These are phyloP conservation scores for Brachyhypopomus occidentalis DNA, from an alignment of 2,113 vertebrate genomes.

Conservation along the genomic window DNA sequence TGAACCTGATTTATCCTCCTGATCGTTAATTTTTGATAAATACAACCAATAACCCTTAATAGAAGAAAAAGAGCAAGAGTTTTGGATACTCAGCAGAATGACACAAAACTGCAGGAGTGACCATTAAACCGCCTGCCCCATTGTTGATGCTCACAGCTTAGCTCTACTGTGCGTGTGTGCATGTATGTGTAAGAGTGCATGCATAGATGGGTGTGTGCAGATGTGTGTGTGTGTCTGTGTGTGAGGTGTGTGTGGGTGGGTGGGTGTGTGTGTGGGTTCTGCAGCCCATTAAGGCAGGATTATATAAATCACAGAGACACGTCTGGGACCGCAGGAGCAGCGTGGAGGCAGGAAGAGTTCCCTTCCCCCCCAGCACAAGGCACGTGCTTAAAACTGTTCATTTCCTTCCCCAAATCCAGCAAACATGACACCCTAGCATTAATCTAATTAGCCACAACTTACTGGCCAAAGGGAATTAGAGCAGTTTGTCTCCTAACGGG, in stretches of 20 bases:
- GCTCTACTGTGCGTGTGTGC: too few species aligned
- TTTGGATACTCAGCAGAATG: slow-evolving; percentile 30
- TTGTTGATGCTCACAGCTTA: slow-evolving; percentile 23
- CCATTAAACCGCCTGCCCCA: slow-evolving; percentile 27
- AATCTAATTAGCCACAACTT: slow-evolving; percentile 65
- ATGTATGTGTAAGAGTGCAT: too few species aligned
- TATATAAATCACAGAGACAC: slow-evolving; percentile 57
- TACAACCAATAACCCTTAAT: slow-evolving; percentile 26
- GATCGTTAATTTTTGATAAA: slow-evolving; percentile 37
- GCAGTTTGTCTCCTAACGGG: slow-evolving; percentile 47
- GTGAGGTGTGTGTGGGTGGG: neutral
- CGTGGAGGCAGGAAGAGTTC: slow-evolving; percentile 43
- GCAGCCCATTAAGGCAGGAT: slow-evolving; percentile 53
- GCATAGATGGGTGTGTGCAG: neutral
- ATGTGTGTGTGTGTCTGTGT: slow-evolving; percentile 7
- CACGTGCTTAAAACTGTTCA: slow-evolving; percentile 61
- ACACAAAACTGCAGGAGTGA: slow-evolving; percentile 7
- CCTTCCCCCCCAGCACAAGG: slow-evolving; percentile 49
- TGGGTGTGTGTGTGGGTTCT: neutral
- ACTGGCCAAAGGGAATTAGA: slow-evolving; percentile 63
- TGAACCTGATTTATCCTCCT: slow-evolving; percentile 2
- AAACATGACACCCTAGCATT: slow-evolving; percentile 68
- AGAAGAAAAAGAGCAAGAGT: slow-evolving; percentile 26
- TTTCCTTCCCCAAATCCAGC: slow-evolving; percentile 68
- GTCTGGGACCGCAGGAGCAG: slow-evolving; percentile 51